These are phyloP conservation scores for Drosophila trapezifrons DNA, from an alignment of 1,140 invertebrate genomes.

Conservation along the genomic window DNA sequence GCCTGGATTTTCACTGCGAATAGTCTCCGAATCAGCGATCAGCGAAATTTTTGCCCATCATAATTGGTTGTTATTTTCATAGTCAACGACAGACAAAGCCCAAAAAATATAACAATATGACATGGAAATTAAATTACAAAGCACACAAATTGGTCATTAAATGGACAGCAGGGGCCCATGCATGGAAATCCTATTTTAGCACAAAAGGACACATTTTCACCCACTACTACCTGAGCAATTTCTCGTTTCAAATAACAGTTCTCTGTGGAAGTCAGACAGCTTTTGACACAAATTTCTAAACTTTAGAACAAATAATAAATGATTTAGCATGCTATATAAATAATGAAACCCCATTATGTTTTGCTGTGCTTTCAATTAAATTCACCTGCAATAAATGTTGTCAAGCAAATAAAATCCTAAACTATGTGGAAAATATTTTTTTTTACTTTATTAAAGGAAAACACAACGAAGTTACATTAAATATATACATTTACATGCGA, in stretches of 20 bases:
- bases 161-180: background rate
- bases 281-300: too few relatives aligned
- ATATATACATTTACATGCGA: background rate
- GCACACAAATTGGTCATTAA: conserved; percentile 25
- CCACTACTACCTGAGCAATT: background rate
- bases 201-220: conserved; percentile 5
- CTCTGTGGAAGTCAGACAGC: too few relatives aligned
- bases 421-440: too few relatives aligned
- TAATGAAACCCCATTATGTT: conserved; percentile 2
- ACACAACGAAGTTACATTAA: conserved; percentile 1
- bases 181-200: background rate
- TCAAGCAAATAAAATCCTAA: too few relatives aligned
- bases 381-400: too few relatives aligned
- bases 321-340: conserved; percentile 3
- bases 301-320: too few relatives aligned
- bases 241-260: too few relatives aligned
- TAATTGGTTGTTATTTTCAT: conserved; percentile 41
- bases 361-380: conserved; percentile 10
- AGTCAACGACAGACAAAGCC: background rate
- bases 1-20: conserved; percentile 7
- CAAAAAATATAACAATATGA: background rate
- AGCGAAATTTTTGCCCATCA: conserved; percentile 10
- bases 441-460: too few relatives aligned
- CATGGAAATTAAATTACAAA: conserved; percentile 11
- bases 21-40: background rate